phyloP scores from a whole-genome alignment of 2,113 vertebrate species.

The Notarius quadriscutis region DNA sequence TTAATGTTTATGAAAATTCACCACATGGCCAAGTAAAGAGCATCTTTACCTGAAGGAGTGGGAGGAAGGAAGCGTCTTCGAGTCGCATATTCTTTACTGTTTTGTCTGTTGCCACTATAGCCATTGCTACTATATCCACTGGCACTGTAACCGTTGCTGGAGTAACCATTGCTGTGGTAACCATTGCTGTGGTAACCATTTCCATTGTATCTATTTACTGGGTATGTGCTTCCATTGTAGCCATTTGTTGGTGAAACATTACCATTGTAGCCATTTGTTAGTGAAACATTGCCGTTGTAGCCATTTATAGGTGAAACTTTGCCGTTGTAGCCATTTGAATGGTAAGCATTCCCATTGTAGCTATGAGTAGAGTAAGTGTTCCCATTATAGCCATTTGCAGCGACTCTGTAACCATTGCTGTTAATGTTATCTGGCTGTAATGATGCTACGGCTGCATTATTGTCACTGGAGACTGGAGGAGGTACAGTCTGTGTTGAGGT shows the following conservation, averaged over 20 bases:
- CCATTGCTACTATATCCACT: conserved; percentile 62
- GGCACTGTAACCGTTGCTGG: conserved; percentile 53
- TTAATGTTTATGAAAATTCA: background rate
- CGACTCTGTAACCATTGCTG: conserved; percentile 58
- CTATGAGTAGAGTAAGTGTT: conserved; percentile 26
- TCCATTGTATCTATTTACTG: conserved; percentile 33
- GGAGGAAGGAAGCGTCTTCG: conserved; percentile 81
- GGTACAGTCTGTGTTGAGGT: conserved; percentile 57
- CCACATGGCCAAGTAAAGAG: background rate
- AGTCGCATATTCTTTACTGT: conserved; percentile 59
- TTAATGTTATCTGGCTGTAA: conserved; percentile 44
- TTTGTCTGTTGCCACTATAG: conserved; percentile 51
- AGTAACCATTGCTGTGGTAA: conserved; percentile 62
- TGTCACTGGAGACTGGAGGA: conserved; percentile 43
- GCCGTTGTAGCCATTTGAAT: conserved; percentile 56
- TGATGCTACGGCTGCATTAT: conserved; percentile 1
- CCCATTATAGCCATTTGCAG: conserved; percentile 48
- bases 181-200: conserved; percentile 48
- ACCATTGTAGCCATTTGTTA: conserved; percentile 48
- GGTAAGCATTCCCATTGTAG: conserved; percentile 44
- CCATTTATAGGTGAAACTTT: conserved; percentile 36
- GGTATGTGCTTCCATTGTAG: conserved; percentile 43
- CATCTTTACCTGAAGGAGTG: conserved; percentile 78
- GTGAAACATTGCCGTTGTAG: conserved; percentile 31
- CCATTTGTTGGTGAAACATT: conserved; percentile 12